Conservation (phyloP, 2,797 vertebrate species). For the Hirundo rustica region DNA sequence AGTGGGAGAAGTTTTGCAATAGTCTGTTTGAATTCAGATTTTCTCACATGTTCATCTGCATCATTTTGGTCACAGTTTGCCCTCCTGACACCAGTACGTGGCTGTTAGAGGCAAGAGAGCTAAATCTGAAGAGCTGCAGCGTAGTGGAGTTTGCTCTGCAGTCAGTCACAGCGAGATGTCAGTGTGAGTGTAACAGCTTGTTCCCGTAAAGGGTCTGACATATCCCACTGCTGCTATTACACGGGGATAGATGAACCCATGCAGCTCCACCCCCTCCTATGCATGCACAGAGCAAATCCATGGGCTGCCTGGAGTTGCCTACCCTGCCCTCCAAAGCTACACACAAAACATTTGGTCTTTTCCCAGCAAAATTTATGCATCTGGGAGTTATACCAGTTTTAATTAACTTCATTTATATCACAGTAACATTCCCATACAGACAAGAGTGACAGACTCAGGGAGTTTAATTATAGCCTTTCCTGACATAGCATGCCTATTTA, state of each 20-base stretch:
- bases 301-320: not conserved
- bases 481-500: not conserved
- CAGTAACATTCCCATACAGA: not conserved
- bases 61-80: not conserved
- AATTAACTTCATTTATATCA: not conserved
- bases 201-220: not conserved
- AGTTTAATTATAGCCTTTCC: conserved; percentile 33
- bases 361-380: not conserved
- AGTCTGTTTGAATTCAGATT: not conserved
- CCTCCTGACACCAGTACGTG: not conserved
- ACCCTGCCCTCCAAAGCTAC: not conserved
- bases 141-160: not conserved
- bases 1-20: not conserved
- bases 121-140: not conserved
- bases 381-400: not conserved
- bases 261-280: not conserved
- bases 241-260: rapidly evolving
- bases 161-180: not conserved
- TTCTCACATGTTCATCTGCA: not conserved
- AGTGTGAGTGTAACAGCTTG: not conserved
- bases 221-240: not conserved
- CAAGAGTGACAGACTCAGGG: not conserved
- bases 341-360: not conserved
- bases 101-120: not conserved
- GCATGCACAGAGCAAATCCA: not conserved